Percentiles rank a stretch among this genome's conserved stretches.
Evolutionary conservation across 2,113 vertebrate genomes (phyloP).

Genomic region (Phainopepla nitens): DNA sequence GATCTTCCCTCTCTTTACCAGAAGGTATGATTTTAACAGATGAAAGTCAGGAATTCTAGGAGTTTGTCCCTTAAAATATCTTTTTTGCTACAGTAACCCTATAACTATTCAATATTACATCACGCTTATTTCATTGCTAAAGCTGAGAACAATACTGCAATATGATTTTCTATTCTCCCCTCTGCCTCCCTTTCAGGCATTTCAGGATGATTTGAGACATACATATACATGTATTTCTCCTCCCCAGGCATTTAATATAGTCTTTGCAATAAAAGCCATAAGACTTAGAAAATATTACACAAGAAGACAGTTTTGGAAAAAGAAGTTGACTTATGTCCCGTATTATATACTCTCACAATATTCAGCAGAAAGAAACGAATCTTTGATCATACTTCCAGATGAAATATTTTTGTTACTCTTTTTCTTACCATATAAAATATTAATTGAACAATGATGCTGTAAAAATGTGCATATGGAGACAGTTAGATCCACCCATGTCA

Average conservation of each 20-base stretch:
- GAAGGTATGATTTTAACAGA: not conserved
- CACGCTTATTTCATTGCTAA: not conserved
- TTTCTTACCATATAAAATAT: constrained; percentile 19
- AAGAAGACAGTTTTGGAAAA: constrained; percentile 17
- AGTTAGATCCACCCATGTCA: constrained; percentile 51
- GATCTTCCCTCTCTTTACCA: not conserved
- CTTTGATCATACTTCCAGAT: constrained; percentile 52
- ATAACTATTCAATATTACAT: not conserved
- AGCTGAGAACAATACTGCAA: not conserved
- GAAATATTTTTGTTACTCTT: constrained; percentile 22
- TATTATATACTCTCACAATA: not conserved
- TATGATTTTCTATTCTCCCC: not conserved
- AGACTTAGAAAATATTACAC: not conserved
- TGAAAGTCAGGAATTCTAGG: not conserved
- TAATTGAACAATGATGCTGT: constrained; percentile 58
- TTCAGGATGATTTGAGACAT: not conserved
- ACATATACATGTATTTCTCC: not conserved
- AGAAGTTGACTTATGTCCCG: constrained; percentile 3
- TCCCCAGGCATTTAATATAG: not conserved
- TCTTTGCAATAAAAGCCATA: not conserved
- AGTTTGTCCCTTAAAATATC: not conserved
- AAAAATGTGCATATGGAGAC: constrained; percentile 54
- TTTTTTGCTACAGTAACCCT: not conserved
- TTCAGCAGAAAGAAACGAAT: not conserved
- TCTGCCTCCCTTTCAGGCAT: not conserved